A percentile compares a stretch with the other conserved stretches of the same genome.
Conservation (phyloP, 2,888 invertebrate genomes). For the Cantharis flavilabris region DNA sequence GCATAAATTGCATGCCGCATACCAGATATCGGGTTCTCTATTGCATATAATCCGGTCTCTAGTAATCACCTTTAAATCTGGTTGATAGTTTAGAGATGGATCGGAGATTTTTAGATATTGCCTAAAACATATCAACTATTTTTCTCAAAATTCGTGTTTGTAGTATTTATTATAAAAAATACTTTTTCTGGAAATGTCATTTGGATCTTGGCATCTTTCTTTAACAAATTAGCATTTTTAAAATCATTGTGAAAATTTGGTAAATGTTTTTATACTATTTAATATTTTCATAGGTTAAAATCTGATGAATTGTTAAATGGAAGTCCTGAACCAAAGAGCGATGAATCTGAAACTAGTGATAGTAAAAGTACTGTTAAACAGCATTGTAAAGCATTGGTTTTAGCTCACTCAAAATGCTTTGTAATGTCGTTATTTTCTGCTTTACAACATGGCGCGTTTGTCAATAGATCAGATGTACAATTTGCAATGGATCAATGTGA, state of each 20-base stretch:
- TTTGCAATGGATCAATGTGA: slow-evolving; percentile 73
- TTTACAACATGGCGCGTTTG: slow-evolving; percentile 61
- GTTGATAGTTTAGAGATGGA: no score
- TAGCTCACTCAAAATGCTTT: slow-evolving; percentile 66
- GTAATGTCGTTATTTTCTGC: slow-evolving; percentile 66
- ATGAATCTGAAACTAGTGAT: slow-evolving; percentile 52
- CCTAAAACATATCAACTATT: no score
- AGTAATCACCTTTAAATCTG: no score
- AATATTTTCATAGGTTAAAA: slow-evolving; percentile 47
- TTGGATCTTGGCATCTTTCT: no score
- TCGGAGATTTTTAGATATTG: no score
- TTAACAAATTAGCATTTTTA: no score
- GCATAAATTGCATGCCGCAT: no score
- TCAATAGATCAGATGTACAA: slow-evolving; percentile 68
- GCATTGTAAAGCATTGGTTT: slow-evolving; percentile 63
- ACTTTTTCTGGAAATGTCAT: no score
- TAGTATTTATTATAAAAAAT: no score
- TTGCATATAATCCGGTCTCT: no score
- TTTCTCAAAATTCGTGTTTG: no score
- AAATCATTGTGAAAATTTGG: not conserved
- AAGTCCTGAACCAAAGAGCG: slow-evolving; percentile 58
- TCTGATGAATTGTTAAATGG: slow-evolving; percentile 49
- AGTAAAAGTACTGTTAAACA: slow-evolving; percentile 52
- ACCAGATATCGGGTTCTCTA: no score
- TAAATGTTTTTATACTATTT: not conserved